Base-by-base conservation (phyloP, 2,888 invertebrate species). In the Melinopterus prodromus region DNA sequence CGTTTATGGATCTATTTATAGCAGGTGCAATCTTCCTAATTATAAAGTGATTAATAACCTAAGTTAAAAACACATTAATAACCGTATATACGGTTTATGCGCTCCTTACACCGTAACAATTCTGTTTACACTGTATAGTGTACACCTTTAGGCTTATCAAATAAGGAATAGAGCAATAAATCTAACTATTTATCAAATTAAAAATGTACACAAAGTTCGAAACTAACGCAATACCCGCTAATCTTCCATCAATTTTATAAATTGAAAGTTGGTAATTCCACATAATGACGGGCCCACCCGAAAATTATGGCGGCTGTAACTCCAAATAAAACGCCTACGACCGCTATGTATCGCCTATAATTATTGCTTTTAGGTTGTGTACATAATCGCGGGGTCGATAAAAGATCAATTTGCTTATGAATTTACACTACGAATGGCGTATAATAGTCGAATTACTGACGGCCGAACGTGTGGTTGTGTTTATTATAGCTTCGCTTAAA, bases 291-390 rank as follows among this genome's bases (percentile, higher is more conserved):
- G 38, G 53, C 53, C 53, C 53, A 53, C 53, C 53, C 53, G 12
- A 53, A 53, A 53, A 53, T 53, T 53, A 53, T 53, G 53, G 53
- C 53, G 53, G 53, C 12, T 53, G 53, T 53, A 12, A 53, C 53
- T 53, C 53, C 53, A 53, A 53, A 53, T 53, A 53, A 53, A 53
- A 53, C 53, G 53, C 53, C 53, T 12, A 53, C 53, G 53, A 53
- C 7, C 53, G 53, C 53, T 7, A 12, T 53, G 53, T 53, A 53
- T 53, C 53, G 53, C 53, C 53, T 53, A 53, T 53, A 53, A 53
- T 53, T 53, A 53, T 53, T 53, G 53, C 53, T 53, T 53, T 53
- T 53, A 53, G 53, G 53, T 53, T 53, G 53, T 53, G 53, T 53
- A 53, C 53, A 53, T 53, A 53, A 53, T 53, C 53, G 53, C 53